Evolutionary conservation across 2,113 vertebrate species (phyloP), one percentile per base, ranked within the genome.

Genomic region (Bujurquina vittata): DNA sequence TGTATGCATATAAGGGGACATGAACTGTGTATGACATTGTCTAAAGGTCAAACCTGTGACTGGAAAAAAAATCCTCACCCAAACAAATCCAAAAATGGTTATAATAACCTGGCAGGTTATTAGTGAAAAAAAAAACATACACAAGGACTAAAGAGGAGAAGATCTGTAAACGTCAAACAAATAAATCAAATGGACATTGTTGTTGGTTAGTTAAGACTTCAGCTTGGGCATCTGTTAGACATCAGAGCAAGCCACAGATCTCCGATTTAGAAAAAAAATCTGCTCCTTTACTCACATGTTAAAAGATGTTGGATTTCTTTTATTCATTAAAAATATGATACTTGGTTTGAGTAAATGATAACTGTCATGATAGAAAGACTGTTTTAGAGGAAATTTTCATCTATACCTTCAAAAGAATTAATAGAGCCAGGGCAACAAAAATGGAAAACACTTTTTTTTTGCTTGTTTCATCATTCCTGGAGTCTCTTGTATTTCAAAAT

Each of bases 31-130:
- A n/a, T 81, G 85, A 87, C 85, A 72, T 80, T 89, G 84, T 61
- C 20, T 62, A 17, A 79, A 93, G 90, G 90, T 89, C 87, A 91
- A 73, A 72, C 6, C 7, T 54, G 18, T 72, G 26, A 84, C 18
- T 8, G 43, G 59, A 37, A 37, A 75, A 37, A 57, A 79, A 20
- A 57, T 15, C 14, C 22, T 63, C 14, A 37, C 11, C 55, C 2
- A 62, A 75, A 74, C 18, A 54, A 62, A 56, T 15, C 14, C 26
- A 67, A 43, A 73, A 75, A 54, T 49, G 23, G 10, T 61, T 56
- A 31, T 2, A 69, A 76, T 59, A 35, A 62, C 1, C 20, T 59
- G 10, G 72, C 3, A 84, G 4, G 7, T 49, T 20, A 55, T 78
- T 33, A 59, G 4, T 60, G 9, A 63, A 37, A 55, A 63, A 37